Evolutionary conservation across 2,113 vertebrate species (phyloP), one percentile per base, ranked within the genome.

Genomic region (Perca flavescens): DNA sequence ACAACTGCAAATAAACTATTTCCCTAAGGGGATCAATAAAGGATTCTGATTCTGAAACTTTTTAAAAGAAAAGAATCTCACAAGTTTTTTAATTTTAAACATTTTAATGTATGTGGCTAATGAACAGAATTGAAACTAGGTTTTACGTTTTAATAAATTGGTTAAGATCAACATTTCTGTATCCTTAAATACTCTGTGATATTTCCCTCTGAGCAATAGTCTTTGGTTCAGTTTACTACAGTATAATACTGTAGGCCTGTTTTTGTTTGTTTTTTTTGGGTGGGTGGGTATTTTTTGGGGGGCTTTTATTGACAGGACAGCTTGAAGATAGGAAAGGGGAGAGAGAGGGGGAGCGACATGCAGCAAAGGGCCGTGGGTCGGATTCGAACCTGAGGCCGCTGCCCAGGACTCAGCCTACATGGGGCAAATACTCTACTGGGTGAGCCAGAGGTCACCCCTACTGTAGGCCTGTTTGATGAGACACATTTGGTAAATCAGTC

Each of bases 401-500:
- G 31, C 31, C 36, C 9, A 40, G 36, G 36, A 1, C 36, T 40
- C 9, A 40, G 36, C 36, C 36, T 40, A 9, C 36, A 10, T 40
- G 8, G 36, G 36, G 36, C 36, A 2, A 40, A 40, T 9, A 40
- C 36, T 40, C 7, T 40, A 40, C 36, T 40, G 8, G 36, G 36
- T 40, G 36, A 40, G 36, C 36, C 8, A 40, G 36, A 40, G 8
- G 8, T 40, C 9, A 8, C 8, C 36, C 36, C 36, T 43, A 64
- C 34, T 62, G 31, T 15, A 10, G 4, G 56, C 10, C 57, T 17
- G 60, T 79, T 57, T 1, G 40, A 84, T 17, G 31, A 61, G 31
- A 21, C 49, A 21, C 54, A 66, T 67, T 71, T 53, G 47, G 63
- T 15, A 16, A 73, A 56, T 52, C 56, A 61, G 46, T 53, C 64